Evolutionary conservation across 1,140 invertebrate genomes (phyloP).

Genomic region (Drosophila trapezifrons): DNA sequence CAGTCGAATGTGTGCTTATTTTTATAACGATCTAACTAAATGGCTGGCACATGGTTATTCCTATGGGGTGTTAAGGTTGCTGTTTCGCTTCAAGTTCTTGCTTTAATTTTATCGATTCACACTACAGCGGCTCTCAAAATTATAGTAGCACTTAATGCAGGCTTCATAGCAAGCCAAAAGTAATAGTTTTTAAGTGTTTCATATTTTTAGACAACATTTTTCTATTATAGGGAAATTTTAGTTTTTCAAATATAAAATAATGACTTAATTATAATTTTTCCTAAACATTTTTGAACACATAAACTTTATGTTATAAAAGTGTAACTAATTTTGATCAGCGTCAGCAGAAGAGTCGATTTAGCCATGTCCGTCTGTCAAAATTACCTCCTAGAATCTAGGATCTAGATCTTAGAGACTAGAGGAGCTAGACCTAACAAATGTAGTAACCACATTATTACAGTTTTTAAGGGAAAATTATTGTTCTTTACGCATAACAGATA

Average conservation of each 20-base stretch:
- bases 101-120: conserved; percentile 50
- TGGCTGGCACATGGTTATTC: conserved; percentile 49
- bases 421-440: too few relatives aligned
- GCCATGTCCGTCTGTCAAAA: background rate
- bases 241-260: background rate
- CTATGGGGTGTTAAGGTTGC: conserved; percentile 28
- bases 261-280: background rate
- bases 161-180: background rate
- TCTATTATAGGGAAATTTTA: background rate
- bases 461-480: too few relatives aligned
- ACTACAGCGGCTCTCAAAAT: background rate
- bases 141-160: background rate
- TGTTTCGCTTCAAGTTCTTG: conserved; percentile 19
- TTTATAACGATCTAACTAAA: conserved; percentile 65
- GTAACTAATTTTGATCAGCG: too few relatives aligned
- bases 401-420: background rate
- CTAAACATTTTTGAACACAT: too few relatives aligned
- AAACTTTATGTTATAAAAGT: too few relatives aligned
- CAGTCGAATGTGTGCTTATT: conserved; percentile 30
- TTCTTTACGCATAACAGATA: too few relatives aligned
- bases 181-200: background rate
- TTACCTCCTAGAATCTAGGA: too few relatives aligned
- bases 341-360: background rate
- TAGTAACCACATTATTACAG: too few relatives aligned
- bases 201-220: background rate